A percentile compares a stretch with the other conserved stretches of the same genome.
phyloP scores from a whole-genome alignment of 2,113 vertebrate species.

The Halichoeres trimaculatus region DNA sequence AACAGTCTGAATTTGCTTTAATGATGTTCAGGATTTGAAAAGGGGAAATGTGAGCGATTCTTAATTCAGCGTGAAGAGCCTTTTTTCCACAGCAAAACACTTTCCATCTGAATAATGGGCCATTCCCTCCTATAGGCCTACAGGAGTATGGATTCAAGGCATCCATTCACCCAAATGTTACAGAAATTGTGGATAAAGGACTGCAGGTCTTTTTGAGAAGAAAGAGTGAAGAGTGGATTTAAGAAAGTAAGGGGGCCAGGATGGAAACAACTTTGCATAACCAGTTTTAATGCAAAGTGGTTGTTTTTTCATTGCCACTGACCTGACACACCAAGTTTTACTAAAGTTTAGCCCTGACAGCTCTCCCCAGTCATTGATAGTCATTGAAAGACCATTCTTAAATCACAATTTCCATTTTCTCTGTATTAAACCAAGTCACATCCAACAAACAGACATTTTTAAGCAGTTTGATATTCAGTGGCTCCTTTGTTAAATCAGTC shows the following conservation, averaged over 20 bases:
- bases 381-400: not conserved
- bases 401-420: not conserved
- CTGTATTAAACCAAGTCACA: not conserved
- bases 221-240: not conserved
- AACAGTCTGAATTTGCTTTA: conserved; percentile 51
- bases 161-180: conserved; percentile 5
- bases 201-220: conserved; percentile 4
- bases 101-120: conserved; percentile 54
- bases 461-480: too few relatives aligned
- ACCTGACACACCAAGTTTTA: not conserved
- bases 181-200: not conserved
- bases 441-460: too few relatives aligned
- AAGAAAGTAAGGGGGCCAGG: too few relatives aligned
- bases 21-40: conserved; percentile 43
- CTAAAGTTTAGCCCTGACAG: not conserved
- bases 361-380: not conserved
- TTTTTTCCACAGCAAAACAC: conserved; percentile 46
- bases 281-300: not conserved
- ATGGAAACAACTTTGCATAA: not conserved
- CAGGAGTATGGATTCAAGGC: conserved; percentile 33
- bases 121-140: conserved; percentile 24
- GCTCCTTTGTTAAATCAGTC: too few relatives aligned
- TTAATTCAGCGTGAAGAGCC: conserved; percentile 56
- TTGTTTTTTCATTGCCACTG: not conserved
- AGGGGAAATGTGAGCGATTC: conserved; percentile 51